These are phyloP conservation scores for Napeogenes sylphis DNA, from an alignment of 2,888 invertebrate genomes.

Conservation along the genomic window DNA sequence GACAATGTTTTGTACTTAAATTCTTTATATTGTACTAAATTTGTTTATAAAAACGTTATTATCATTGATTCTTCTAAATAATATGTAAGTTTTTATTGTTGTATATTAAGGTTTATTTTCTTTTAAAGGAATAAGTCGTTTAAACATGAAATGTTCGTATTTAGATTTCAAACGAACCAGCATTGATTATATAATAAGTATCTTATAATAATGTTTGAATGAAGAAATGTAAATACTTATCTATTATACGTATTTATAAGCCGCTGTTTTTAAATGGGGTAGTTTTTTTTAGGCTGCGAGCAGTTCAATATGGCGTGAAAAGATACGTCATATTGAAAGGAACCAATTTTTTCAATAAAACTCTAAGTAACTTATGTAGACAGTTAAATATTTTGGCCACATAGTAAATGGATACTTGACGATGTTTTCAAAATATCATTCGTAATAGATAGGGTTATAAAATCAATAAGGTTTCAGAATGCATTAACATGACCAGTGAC, in stretches of 20 bases:
- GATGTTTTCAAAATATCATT: constrained; percentile 1
- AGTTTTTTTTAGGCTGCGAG: constrained; percentile 44
- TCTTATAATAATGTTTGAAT: constrained; percentile 46
- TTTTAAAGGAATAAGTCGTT: constrained; percentile 25
- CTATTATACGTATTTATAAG: constrained; percentile 67
- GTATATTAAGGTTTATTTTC: constrained; percentile 30
- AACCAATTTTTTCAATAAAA: constrained; percentile 14
- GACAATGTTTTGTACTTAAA: constrained; percentile 64
- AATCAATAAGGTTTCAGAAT: constrained; percentile 19
- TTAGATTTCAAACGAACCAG: constrained; percentile 51
- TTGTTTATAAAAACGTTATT: constrained; percentile 38
- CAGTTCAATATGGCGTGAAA: constrained; percentile 35
- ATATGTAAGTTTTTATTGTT: constrained; percentile 24
- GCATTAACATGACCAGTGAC: constrained; percentile 17
- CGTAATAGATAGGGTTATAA: constrained; percentile 12
- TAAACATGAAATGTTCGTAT: constrained; percentile 29
- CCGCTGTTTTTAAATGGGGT: constrained; percentile 54
- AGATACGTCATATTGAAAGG: constrained; percentile 11
- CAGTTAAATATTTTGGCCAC: constrained; percentile 3
- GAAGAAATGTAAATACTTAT: constrained; percentile 67
- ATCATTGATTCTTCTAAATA: constrained; percentile 20
- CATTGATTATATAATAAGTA: constrained; percentile 29
- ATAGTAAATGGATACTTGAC: neutral
- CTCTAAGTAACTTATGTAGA: constrained; percentile 5
- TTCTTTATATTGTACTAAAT: constrained; percentile 48